Evolutionary conservation across 2,797 vertebrate species (phyloP).

Genomic region (Sebastes diaconus): DNA sequence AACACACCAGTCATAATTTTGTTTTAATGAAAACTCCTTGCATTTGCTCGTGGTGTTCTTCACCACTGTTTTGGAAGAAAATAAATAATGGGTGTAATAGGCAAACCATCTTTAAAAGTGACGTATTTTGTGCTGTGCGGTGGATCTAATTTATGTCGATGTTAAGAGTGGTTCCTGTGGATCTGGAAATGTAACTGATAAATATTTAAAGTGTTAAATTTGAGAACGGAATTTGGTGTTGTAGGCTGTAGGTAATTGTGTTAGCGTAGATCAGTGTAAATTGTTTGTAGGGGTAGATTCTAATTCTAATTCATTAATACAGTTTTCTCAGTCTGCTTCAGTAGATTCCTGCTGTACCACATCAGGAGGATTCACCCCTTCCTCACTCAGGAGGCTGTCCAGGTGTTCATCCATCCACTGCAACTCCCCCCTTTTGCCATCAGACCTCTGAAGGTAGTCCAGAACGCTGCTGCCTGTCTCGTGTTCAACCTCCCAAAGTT

Average conservation of each 20-base stretch:
- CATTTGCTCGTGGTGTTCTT: too few species aligned
- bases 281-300: background rate
- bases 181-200: too few species aligned
- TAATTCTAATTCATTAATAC: background rate
- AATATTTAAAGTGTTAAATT: background rate
- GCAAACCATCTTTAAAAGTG: too few species aligned
- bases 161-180: too few species aligned
- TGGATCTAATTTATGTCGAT: too few species aligned
- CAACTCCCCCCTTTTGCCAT: background rate
- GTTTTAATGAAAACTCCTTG: too few species aligned
- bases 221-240: background rate
- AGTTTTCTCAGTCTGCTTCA: background rate
- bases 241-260: background rate
- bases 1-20: background rate
- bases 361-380: background rate
- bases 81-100: too few species aligned
- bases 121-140: too few species aligned
- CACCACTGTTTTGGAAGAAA: too few species aligned
- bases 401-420: background rate
- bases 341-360: background rate
- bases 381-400: background rate
- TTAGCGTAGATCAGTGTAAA: background rate
- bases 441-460: background rate
- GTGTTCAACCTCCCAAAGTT: background rate
- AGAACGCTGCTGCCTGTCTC: background rate